Evolutionary conservation across 2,888 invertebrate genomes (phyloP).

Genomic region (Leptinotarsa juncta): DNA sequence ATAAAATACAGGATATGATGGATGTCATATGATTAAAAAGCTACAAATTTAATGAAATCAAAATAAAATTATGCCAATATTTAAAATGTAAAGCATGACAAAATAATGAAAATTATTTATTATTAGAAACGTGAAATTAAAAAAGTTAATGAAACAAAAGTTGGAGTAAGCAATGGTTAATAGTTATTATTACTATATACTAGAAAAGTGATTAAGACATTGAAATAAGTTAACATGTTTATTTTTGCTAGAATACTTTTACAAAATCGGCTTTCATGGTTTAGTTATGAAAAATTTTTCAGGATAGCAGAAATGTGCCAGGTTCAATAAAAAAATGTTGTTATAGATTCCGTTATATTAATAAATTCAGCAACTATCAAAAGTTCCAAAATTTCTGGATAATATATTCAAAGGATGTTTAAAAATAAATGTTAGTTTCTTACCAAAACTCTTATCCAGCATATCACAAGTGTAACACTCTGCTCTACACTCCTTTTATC

Average conservation of each 20-base stretch:
- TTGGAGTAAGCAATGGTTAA: not conserved
- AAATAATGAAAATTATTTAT: not conserved
- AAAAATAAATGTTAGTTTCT: too few species aligned
- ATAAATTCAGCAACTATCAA: too few species aligned
- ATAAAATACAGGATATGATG: slow-evolving; percentile 6
- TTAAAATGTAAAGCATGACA: not conserved
- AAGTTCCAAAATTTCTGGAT: too few species aligned
- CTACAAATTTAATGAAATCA: not conserved
- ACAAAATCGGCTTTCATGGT: not conserved
- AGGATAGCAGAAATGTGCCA: too few species aligned
- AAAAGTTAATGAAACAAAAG: not conserved
- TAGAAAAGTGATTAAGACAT: too few species aligned
- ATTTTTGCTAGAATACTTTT: slow-evolving; percentile 14
- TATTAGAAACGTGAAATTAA: not conserved
- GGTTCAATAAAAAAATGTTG: too few species aligned
- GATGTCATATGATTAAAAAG: not conserved
- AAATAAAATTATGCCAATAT: not conserved
- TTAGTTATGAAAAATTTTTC: too few species aligned
- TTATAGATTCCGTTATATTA: too few species aligned
- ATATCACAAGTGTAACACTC: too few species aligned
- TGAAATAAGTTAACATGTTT: not conserved
- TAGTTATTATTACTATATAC: not conserved
- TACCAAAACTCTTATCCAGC: too few species aligned
- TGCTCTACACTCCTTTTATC: too few species aligned
- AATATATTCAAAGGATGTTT: too few species aligned